Conservation (phyloP, 2,113 vertebrate genomes). For the Myiozetetes cayanensis region DNA sequence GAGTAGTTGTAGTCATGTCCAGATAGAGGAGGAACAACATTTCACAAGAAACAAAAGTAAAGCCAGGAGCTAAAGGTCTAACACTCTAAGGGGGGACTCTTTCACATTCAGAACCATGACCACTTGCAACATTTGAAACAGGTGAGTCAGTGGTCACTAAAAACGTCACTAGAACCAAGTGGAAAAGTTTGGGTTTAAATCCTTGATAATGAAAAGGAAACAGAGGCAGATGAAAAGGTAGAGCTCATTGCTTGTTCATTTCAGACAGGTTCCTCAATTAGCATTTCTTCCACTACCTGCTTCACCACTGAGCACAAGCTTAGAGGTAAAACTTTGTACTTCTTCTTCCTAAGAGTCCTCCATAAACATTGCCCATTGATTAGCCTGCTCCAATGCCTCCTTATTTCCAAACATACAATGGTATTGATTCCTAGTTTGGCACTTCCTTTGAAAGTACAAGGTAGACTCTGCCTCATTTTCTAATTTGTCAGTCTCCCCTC, state of each 20-base stretch:
- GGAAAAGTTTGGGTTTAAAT: not conserved
- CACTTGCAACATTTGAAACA: not conserved
- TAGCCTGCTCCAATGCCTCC: not conserved
- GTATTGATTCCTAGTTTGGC: not conserved
- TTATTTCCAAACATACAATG: not conserved
- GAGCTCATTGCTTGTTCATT: not conserved
- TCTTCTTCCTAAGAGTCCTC: not conserved
- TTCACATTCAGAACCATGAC: not conserved
- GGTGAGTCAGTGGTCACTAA: not conserved
- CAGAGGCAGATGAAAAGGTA: not conserved
- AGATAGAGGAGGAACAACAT: not conserved
- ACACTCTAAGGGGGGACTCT: rapidly evolving
- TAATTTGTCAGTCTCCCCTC: not conserved
- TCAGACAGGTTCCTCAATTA: not conserved
- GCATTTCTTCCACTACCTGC: not conserved
- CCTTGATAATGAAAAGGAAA: not conserved
- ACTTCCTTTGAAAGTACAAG: not conserved
- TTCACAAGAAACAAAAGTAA: not conserved
- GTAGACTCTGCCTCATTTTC: not conserved
- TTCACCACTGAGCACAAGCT: not conserved
- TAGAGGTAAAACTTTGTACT: not conserved
- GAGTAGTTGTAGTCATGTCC: not conserved
- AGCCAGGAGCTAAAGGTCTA: not conserved
- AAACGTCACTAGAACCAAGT: not conserved
- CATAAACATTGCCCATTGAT: not conserved